These are phyloP conservation scores for Mellivora capensis DNA, from an alignment of 2,113 vertebrate genomes.

Conservation along the genomic window DNA sequence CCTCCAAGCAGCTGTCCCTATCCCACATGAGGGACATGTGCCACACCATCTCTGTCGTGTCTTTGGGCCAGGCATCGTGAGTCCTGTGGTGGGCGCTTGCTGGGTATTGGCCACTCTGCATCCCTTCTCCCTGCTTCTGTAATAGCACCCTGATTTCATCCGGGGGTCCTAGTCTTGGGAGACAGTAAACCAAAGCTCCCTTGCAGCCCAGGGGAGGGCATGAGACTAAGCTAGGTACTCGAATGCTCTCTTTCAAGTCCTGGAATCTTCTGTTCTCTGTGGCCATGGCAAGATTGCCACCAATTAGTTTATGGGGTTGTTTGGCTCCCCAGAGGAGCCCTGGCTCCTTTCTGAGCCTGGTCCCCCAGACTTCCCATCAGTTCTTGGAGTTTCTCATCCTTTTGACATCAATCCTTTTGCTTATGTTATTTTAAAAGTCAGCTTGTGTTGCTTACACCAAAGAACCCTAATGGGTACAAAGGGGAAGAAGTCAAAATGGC, in stretches of 20 bases:
- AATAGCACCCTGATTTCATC: not conserved
- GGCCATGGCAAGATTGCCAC: not conserved
- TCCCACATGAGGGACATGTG: not conserved
- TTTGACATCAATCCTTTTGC: not conserved
- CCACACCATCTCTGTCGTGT: rapidly evolving
- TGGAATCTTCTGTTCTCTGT: not conserved
- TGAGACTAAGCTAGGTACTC: not conserved
- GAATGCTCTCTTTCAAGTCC: not conserved
- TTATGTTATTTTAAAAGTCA: not conserved
- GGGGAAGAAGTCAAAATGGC: not conserved
- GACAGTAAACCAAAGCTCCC: not conserved
- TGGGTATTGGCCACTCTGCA: not conserved
- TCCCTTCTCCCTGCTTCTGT: not conserved
- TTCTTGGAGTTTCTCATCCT: not conserved
- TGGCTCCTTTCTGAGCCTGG: not conserved
- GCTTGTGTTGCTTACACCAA: not conserved
- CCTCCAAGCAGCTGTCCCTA: not conserved
- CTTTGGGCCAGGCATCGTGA: not conserved
- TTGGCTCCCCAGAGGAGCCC: not conserved
- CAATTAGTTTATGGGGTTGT: not conserved
- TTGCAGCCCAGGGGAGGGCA: not conserved
- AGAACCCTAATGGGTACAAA: not conserved
- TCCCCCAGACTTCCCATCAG: not conserved
- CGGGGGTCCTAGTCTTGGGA: not conserved
- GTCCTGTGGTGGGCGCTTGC: not conserved